These are phyloP conservation scores for Rhinogobius similis DNA, from an alignment of 2,113 vertebrate genomes.

Conservation along the genomic window DNA sequence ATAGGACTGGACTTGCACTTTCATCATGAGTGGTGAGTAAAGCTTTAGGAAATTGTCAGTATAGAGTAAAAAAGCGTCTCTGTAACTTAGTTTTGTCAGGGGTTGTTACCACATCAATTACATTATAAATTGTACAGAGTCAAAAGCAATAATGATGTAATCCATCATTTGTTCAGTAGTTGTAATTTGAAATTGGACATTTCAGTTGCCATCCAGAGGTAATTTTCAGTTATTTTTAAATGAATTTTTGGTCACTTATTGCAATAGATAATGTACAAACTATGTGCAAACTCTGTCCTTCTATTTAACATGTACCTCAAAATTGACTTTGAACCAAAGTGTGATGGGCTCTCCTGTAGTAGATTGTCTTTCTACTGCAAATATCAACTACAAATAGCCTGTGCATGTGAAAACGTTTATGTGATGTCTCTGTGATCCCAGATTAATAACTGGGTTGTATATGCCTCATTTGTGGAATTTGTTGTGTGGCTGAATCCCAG, in stretches of 20 bases:
- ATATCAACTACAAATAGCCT: background rate
- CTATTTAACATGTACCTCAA: slow-evolving; percentile 29
- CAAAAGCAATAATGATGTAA: background rate
- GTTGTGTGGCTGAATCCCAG: slow-evolving; percentile 4
- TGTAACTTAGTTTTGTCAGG: too few relatives aligned
- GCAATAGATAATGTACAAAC: background rate
- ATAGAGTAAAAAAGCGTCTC: background rate
- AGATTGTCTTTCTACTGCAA: background rate
- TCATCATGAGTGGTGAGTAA: slow-evolving; percentile 78
- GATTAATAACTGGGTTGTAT: slow-evolving; percentile 11
- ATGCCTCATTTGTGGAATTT: slow-evolving; percentile 1
- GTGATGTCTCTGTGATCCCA: background rate
- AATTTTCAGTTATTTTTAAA: background rate
- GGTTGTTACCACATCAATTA: background rate
- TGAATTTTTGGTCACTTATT: too few relatives aligned
- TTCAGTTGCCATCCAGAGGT: too few relatives aligned
- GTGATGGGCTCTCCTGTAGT: slow-evolving; percentile 20
- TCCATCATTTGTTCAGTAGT: too few relatives aligned
- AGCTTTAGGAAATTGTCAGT: background rate
- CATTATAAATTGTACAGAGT: background rate
- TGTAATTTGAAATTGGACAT: too few relatives aligned
- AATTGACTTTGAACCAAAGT: slow-evolving; percentile 28
- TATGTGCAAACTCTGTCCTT: background rate
- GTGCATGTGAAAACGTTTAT: background rate
- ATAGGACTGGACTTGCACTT: slow-evolving; percentile 19